Evolutionary conservation across 2,113 vertebrate genomes (phyloP).

Genomic region (Prinia subflava): DNA sequence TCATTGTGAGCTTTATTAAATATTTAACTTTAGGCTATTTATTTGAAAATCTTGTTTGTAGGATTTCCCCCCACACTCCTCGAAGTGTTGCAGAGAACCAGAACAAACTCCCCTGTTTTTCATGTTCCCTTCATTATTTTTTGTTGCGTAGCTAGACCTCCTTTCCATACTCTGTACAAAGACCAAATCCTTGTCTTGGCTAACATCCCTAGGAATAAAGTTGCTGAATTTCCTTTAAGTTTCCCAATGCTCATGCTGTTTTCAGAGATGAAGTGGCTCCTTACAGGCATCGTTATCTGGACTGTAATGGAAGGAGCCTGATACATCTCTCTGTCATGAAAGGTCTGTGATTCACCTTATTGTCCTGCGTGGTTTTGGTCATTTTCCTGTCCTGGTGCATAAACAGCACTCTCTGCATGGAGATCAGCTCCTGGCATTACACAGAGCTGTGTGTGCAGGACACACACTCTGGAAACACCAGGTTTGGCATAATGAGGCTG

Average conservation of each 20-base stretch:
- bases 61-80: neutral
- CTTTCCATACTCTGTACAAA: neutral
- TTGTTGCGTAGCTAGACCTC: neutral
- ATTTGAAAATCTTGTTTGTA: neutral
- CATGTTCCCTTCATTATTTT: neutral
- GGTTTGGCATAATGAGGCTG: neutral
- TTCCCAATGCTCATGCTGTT: neutral
- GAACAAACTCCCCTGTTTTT: neutral
- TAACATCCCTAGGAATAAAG: neutral
- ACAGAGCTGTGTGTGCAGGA: neutral
- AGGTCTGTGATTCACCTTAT: neutral
- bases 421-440: neutral
- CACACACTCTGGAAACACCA: neutral
- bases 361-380: neutral
- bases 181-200: neutral
- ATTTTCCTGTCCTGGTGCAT: neutral
- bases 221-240: neutral
- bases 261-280: neutral
- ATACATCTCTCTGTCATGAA: neutral
- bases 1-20: neutral
- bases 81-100: neutral
- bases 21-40: neutral
- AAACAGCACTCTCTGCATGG: neutral
- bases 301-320: neutral
- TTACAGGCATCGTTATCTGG: neutral